Evolutionary conservation across 1,140 invertebrate species (phyloP).

Genomic region (Ooceraea biroi): DNA sequence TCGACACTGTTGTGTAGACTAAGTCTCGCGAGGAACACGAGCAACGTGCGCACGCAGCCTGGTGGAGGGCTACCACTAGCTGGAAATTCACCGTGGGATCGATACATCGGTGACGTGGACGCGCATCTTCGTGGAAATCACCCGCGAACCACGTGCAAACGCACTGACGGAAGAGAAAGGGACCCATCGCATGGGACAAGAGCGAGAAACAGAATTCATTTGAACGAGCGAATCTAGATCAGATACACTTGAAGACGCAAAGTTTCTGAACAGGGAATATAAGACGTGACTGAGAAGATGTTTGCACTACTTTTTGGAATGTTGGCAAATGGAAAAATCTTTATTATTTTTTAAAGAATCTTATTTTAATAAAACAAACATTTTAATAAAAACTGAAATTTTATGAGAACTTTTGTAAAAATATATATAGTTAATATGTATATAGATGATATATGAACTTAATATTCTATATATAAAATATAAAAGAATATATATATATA

Average conservation of each 20-base stretch:
- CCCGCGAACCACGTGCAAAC: slow-evolving; percentile 63
- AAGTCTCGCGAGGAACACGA: slow-evolving; percentile 69
- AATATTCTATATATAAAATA: too few species aligned
- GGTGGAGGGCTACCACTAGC: slow-evolving; percentile 72
- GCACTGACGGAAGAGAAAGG: slow-evolving; percentile 26
- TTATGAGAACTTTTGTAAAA: background rate
- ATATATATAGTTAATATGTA: too few species aligned
- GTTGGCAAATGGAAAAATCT: background rate
- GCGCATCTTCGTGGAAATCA: slow-evolving; percentile 66
- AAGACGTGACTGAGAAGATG: too few species aligned
- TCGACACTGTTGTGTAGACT: slow-evolving; percentile 37
- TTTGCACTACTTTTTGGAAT: background rate
- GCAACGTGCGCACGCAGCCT: slow-evolving; percentile 75
- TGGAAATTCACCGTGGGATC: slow-evolving; percentile 82
- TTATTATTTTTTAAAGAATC: background rate
- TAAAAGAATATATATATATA: too few species aligned
- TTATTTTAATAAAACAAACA: background rate
- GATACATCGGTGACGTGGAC: slow-evolving; percentile 72
- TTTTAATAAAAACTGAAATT: background rate
- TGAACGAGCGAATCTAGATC: slow-evolving; percentile 13
- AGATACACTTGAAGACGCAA: slow-evolving; percentile 17
- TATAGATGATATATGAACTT: too few species aligned
- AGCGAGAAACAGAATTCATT: background rate
- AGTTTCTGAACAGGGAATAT: background rate
- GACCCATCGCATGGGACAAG: background rate